Evolutionary conservation across 2,888 invertebrate species (phyloP), one percentile per base, ranked within the genome.

Genomic region (Drosophila tanythrix): DNA sequence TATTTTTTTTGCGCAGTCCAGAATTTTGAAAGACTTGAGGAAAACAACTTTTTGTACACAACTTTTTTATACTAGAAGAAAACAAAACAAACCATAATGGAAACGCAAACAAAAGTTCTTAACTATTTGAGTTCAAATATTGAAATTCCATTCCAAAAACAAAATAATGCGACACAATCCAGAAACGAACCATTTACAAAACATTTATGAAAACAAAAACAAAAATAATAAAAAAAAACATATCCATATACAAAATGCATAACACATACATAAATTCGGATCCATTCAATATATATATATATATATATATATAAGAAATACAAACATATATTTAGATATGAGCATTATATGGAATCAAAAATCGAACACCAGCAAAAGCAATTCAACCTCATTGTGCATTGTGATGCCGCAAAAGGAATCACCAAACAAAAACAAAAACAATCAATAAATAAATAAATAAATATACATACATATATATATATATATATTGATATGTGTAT

Each of bases 91-190:
- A 57, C 25, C 25, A 35, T 29, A 27, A 18, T 46, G 33, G 29
- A 25, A 7, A 25, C 21, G 21, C 21, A 21, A 4, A 35, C 8
- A 56, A 69, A 50, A 31, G 8, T 35, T 25, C 21, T 35, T 43
- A 18, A 21, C 29, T 2, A 65, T 57, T 52, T 53, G 35, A 64
- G 56, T 79, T 74, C 13, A 69, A 65, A 58, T 58, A 25, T 53
- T 50, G 15, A 61, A 63, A 58, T 50, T 70, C 59, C 79, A 79
- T 79, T 81, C 81, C 81, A 70, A 62, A 38, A 46, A 70, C 59
- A 18, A 46, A 25, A 46, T 27, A 61, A 66, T 59, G 59, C 43
- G 36, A 60, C 43, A 70, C 58, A 66, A 66, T 64, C 57, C 53
- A 52, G 66, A 58, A 59, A 51, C 43, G 40, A 63, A 70, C 61